phyloP scores from a whole-genome alignment of 2,797 vertebrate genomes.

The Siniperca obscura region DNA sequence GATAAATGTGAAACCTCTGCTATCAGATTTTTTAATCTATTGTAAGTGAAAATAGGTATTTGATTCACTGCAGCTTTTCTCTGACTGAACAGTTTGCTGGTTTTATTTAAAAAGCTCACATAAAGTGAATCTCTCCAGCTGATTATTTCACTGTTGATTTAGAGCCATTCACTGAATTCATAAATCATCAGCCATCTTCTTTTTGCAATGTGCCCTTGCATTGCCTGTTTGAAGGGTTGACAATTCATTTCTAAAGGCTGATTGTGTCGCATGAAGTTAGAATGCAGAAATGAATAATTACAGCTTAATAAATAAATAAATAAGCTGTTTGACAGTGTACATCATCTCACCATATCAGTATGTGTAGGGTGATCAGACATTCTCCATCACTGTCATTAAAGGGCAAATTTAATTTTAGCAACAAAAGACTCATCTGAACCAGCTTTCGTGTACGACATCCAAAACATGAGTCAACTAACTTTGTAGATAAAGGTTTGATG shows the following conservation, averaged over 20 bases:
- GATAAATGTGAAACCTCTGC: constrained; percentile 43
- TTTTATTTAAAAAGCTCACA: constrained; percentile 44
- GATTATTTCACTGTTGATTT: constrained; percentile 44
- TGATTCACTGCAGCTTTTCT: constrained; percentile 36
- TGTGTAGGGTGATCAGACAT: constrained; percentile 13
- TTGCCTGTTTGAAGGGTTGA: constrained; percentile 11
- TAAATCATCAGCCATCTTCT: constrained; percentile 31
- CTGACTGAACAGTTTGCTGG: constrained; percentile 25
- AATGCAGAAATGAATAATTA: constrained; percentile 23
- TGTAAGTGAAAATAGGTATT: constrained; percentile 45
- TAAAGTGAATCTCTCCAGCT: background rate
- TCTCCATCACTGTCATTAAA: constrained; percentile 38
- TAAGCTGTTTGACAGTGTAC: background rate
- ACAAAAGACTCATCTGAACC: constrained; percentile 19
- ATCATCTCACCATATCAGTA: constrained; percentile 17
- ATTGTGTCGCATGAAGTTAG: constrained; percentile 16
- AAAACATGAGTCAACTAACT: constrained; percentile 35
- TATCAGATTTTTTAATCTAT: constrained; percentile 27
- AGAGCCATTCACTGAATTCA: constrained; percentile 24
- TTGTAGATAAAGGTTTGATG: constrained; percentile 41
- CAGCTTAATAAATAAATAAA: constrained; percentile 5
- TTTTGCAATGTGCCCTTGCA: constrained; percentile 22
- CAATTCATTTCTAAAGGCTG: constrained; percentile 25
- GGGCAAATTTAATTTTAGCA: constrained; percentile 34
- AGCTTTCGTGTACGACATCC: background rate